Conservation (phyloP, 2,113 vertebrate genomes). For the Tringa solitaria region DNA sequence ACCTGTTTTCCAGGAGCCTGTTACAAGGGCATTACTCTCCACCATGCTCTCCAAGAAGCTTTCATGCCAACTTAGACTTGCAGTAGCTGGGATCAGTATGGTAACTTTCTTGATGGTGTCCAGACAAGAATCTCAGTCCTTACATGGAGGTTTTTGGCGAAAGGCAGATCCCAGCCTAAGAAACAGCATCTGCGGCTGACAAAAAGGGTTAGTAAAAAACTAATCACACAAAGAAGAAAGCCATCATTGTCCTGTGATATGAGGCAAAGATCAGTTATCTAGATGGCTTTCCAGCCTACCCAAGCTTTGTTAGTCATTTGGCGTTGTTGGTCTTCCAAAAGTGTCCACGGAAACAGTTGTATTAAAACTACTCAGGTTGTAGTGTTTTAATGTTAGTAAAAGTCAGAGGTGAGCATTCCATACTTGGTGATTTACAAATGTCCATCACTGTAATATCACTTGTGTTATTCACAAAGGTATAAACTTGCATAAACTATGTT, state of each 20-base stretch:
- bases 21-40: neutral
- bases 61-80: neutral
- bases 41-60: neutral
- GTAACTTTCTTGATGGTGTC: neutral
- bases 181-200: neutral
- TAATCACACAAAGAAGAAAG: neutral
- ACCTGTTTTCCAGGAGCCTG: neutral
- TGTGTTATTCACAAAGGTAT: neutral
- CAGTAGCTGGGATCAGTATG: neutral
- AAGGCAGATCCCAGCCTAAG: neutral
- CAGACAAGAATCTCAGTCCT: neutral
- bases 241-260: neutral
- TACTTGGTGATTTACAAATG: neutral
- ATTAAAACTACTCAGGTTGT: neutral
- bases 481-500: neutral
- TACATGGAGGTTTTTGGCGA: neutral
- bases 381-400: neutral
- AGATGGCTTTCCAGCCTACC: neutral
- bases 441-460: neutral
- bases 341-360: neutral
- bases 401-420: neutral
- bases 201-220: neutral
- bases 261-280: neutral
- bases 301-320: neutral
- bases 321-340: neutral